These are phyloP conservation scores for Fregata magnificens DNA, from an alignment of 2,113 vertebrate genomes.

Conservation along the genomic window DNA sequence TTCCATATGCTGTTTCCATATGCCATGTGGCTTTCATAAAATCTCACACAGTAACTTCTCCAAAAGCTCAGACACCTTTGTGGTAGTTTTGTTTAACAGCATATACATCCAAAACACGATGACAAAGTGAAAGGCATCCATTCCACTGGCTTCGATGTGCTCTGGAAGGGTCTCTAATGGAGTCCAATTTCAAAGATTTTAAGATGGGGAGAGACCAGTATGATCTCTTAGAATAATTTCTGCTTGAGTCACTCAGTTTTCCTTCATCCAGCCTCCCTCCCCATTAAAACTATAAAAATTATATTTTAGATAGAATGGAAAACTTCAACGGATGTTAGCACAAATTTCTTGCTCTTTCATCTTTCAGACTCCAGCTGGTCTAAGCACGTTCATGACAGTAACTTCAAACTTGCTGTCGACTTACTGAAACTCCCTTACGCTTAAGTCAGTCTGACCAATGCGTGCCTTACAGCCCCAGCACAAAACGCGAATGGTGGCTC, in stretches of 20 bases:
- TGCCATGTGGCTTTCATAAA: slow-evolving; percentile 4
- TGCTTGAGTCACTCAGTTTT: not conserved
- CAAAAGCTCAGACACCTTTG: not conserved
- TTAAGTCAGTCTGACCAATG: not conserved
- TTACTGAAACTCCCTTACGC: not conserved
- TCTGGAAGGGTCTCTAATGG: not conserved
- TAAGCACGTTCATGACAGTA: not conserved
- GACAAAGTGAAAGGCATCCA: not conserved
- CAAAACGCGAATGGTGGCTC: not conserved
- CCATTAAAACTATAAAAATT: not conserved
- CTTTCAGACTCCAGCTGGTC: not conserved
- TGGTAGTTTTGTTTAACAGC: not conserved
- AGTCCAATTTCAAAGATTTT: not conserved
- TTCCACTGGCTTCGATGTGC: not conserved
- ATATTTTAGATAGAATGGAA: not conserved
- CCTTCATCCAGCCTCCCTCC: not conserved
- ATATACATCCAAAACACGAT: not conserved
- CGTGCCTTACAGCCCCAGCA: not conserved
- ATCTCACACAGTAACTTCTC: not conserved
- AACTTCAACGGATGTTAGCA: not conserved
- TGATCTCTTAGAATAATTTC: not conserved
- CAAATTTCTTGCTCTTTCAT: not conserved
- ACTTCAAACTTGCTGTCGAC: not conserved
- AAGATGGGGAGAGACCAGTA: not conserved
- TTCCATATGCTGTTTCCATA: slow-evolving; percentile 51